Conservation (phyloP, 35 echinoderm and acorn worm species). For the Strongylocentrotus purpuratus region DNA sequence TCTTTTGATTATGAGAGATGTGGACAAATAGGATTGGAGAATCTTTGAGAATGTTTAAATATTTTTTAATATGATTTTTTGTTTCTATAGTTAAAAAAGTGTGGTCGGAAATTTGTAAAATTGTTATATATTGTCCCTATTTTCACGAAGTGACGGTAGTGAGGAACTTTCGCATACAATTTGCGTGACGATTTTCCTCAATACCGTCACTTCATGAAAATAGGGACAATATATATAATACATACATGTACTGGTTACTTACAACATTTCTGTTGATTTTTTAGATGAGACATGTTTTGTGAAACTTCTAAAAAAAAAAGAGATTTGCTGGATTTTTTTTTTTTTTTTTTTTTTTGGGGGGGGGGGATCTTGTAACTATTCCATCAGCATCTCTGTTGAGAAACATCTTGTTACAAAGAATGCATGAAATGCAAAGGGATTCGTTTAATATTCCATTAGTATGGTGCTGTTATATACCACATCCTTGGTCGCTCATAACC, state of each 20-base stretch:
- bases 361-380: not conserved
- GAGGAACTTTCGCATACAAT: too few species aligned
- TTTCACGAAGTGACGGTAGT: too few species aligned
- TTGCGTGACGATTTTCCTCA: too few species aligned
- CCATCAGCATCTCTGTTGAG: not conserved
- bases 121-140: too few species aligned
- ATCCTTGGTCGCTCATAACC: not conserved
- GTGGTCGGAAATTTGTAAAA: too few species aligned
- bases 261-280: not conserved
- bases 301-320: not conserved
- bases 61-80: too few species aligned
- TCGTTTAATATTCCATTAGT: slow-evolving; percentile 5
- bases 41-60: too few species aligned
- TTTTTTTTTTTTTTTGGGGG: not conserved
- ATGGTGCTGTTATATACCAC: not conserved
- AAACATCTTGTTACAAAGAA: not conserved
- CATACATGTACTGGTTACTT: not conserved
- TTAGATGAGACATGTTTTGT: not conserved
- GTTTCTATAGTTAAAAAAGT: too few species aligned
- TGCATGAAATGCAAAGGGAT: not conserved
- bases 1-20: too few species aligned
- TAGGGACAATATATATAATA: too few species aligned
- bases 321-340: not conserved
- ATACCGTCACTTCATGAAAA: too few species aligned
- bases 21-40: too few species aligned